A percentile compares a stretch with the other conserved stretches of the same genome.
Evolutionary conservation across 1,140 invertebrate genomes (phyloP).

Genomic region (Gryon sp.): DNA sequence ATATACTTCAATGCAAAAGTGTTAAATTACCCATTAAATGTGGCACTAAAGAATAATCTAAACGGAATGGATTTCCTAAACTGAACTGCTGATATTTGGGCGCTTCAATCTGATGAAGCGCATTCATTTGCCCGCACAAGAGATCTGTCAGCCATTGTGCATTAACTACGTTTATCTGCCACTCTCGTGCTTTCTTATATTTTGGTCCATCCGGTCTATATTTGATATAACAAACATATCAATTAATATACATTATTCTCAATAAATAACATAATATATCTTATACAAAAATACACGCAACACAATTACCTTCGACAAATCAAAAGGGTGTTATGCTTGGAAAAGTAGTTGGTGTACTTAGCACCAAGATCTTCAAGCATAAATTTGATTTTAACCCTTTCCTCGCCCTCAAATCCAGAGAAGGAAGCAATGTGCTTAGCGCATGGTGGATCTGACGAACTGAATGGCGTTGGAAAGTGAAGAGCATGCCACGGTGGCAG

Average conservation of each 20-base stretch:
- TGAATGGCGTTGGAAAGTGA: conserved; percentile 92
- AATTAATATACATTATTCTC: too few species aligned
- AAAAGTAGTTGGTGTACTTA: conserved; percentile 87
- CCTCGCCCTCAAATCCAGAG: conserved; percentile 92
- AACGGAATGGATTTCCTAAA: conserved; percentile 88
- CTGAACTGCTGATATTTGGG: conserved; percentile 94
- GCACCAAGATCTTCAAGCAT: conserved; percentile 94
- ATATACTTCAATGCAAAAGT: too few species aligned
- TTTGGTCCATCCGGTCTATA: conserved; percentile 91
- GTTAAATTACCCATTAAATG: conserved; percentile 95
- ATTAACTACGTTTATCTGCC: conserved; percentile 92
- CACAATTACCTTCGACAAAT: conserved; percentile 83
- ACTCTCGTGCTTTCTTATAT: conserved; percentile 93
- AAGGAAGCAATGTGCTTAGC: conserved; percentile 87
- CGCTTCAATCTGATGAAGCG: conserved; percentile 88
- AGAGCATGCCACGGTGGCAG: conserved; percentile 94
- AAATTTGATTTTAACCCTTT: conserved; percentile 87
- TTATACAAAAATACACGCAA: too few species aligned
- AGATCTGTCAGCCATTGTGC: conserved; percentile 96
- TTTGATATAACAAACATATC: too few species aligned
- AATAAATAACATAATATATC: too few species aligned
- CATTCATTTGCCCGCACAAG: conserved; percentile 91
- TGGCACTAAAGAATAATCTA: conserved; percentile 91
- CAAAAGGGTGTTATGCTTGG: conserved; percentile 86
- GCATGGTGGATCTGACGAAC: conserved; percentile 82